A percentile compares a stretch with the other conserved stretches of the same genome.
Evolutionary conservation across 2,797 vertebrate genomes (phyloP).

Genomic region (Hemitrygon akajei): DNA sequence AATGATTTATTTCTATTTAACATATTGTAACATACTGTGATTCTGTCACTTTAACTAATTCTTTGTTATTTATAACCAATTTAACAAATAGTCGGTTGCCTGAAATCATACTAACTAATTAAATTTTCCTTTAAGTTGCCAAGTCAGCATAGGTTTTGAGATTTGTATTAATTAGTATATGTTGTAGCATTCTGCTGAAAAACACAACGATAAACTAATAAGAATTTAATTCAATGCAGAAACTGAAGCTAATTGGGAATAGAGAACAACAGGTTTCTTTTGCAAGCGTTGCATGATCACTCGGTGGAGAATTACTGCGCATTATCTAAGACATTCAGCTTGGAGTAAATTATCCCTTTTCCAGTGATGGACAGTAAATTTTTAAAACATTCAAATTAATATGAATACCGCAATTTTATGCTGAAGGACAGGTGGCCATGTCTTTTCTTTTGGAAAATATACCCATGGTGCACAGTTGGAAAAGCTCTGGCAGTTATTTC

Average conservation of each 20-base stretch:
- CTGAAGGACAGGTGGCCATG: neutral
- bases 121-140: conserved; percentile 18
- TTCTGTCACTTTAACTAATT: neutral
- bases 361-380: neutral
- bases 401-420: neutral
- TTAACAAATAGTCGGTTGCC: neutral
- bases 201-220: neutral
- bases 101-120: conserved; percentile 25
- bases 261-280: neutral
- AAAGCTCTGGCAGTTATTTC: neutral
- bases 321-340: neutral
- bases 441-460: neutral
- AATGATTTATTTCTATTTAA: neutral
- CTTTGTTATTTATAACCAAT: neutral
- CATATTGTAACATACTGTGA: neutral
- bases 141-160: conserved; percentile 18
- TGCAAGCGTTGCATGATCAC: neutral
- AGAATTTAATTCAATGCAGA: neutral
- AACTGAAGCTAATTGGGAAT: conserved; percentile 14
- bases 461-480: neutral
- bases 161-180: neutral
- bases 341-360: neutral
- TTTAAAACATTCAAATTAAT: neutral
- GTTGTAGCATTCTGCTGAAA: neutral
- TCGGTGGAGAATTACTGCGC: neutral